These are phyloP conservation scores for Dendrolimus punctatus DNA, from an alignment of 1,140 invertebrate species.

Conservation along the genomic window DNA sequence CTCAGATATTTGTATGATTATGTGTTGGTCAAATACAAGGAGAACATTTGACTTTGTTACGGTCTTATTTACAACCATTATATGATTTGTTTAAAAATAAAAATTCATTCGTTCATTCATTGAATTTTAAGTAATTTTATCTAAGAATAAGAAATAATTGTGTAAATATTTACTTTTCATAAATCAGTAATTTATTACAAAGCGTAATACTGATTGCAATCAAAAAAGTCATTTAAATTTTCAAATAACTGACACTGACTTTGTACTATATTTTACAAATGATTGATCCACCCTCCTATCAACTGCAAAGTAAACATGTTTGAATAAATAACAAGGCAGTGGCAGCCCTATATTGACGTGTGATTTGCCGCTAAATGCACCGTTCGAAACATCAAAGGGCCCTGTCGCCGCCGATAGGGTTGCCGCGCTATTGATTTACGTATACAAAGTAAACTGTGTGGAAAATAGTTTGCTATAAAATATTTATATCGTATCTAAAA, in stretches of 20 bases:
- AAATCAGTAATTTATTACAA: conserved; percentile 7
- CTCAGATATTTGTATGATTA: too few relatives aligned
- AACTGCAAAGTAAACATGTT: conserved; percentile 34
- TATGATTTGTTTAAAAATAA: too few relatives aligned
- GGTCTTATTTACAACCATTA: too few relatives aligned
- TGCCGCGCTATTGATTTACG: conserved; percentile 15
- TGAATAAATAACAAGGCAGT: conserved; percentile 35
- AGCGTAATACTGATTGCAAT: conserved; percentile 31
- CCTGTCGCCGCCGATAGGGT: conserved; percentile 28
- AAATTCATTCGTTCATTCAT: too few relatives aligned
- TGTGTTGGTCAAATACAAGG: too few relatives aligned
- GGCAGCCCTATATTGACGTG: conserved; percentile 23
- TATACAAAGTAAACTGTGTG: background rate
- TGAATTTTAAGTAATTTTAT: too few relatives aligned
- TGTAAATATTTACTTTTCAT: conserved; percentile 1
- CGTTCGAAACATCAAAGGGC: conserved; percentile 22
- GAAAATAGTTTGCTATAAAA: conserved; percentile 1
- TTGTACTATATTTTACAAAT: background rate
- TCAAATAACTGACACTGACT: conserved; percentile 21
- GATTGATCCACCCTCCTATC: conserved; percentile 21
- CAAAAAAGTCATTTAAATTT: conserved; percentile 20
- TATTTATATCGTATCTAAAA: background rate
- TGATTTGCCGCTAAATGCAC: conserved; percentile 38
- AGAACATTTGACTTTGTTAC: too few relatives aligned
- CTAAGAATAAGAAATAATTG: too few relatives aligned